These are phyloP conservation scores for Caenorhabditis doughertyi DNA, from an alignment of 2,888 invertebrate species.

Conservation along the genomic window DNA sequence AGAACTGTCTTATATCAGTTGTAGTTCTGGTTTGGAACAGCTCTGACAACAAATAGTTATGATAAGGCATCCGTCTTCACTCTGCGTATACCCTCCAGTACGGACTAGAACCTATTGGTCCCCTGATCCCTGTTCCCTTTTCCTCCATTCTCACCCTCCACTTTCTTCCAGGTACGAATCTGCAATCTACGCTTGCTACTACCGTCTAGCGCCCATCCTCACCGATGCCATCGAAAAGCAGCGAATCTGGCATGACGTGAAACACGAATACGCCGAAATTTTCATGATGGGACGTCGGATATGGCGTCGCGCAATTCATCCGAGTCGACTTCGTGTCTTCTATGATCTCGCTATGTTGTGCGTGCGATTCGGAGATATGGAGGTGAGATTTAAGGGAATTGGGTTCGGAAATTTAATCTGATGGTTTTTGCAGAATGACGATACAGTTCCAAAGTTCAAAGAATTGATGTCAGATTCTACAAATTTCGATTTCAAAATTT, in stretches of 20 bases:
- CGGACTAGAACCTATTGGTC: no score
- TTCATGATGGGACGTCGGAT: constrained; percentile 76
- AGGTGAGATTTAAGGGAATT: constrained; percentile 31
- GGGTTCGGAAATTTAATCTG: not conserved
- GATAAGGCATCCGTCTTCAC: no score
- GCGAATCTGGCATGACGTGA: constrained; percentile 73
- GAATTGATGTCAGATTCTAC: constrained; percentile 69
- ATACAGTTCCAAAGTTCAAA: constrained; percentile 66
- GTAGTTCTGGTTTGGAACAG: no score
- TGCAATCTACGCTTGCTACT: constrained; percentile 76
- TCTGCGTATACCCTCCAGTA: no score
- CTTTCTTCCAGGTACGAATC: constrained; percentile 76
- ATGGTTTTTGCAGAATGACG: constrained; percentile 65
- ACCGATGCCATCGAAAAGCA: constrained; percentile 67
- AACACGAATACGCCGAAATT: constrained; percentile 75
- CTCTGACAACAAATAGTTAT: no score
- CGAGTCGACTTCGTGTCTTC: constrained; percentile 72
- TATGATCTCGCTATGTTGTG: constrained; percentile 76
- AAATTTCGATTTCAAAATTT: constrained; percentile 74
- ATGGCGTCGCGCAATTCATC: constrained; percentile 75
- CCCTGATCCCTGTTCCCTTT: no score
- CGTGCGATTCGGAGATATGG: constrained; percentile 69
- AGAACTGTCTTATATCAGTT: no score
- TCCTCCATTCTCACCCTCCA: no score
- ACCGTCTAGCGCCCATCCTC: constrained; percentile 74